Evolutionary conservation across 2,888 invertebrate genomes (phyloP).

Genomic region (Plebejus anna): DNA sequence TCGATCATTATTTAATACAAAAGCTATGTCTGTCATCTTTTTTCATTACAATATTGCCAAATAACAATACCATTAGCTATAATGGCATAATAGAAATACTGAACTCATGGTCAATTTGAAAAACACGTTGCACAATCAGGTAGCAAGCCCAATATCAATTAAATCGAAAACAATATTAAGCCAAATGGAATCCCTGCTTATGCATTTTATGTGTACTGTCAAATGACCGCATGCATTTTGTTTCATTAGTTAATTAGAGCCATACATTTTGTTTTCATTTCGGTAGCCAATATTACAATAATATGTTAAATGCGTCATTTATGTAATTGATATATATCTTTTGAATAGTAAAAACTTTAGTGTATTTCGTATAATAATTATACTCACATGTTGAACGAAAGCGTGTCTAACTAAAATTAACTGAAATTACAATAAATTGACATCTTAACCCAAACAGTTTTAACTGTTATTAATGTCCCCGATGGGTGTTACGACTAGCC

Average conservation of each 20-base stretch:
- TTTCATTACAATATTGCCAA: not conserved
- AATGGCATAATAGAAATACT: not conserved
- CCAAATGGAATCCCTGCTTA: conserved; percentile 25
- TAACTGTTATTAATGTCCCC: conserved; percentile 17
- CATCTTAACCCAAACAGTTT: not conserved
- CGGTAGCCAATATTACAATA: not conserved
- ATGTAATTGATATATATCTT: not conserved
- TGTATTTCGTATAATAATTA: not conserved
- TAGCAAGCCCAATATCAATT: conserved; percentile 24
- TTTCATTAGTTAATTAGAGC: conserved; percentile 7
- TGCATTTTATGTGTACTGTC: conserved; percentile 17
- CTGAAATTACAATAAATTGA: not conserved
- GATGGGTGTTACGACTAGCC: not conserved
- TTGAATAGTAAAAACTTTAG: not conserved
- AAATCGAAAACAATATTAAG: conserved; percentile 25
- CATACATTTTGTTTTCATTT: conserved; percentile 7
- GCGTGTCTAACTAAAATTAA: not conserved
- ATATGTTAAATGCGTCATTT: not conserved
- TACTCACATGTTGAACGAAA: not conserved
- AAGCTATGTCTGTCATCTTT: not conserved
- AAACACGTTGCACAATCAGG: conserved; percentile 19
- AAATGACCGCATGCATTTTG: conserved; percentile 9
- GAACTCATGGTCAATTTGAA: conserved; percentile 8
- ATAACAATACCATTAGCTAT: not conserved
- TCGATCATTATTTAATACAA: too few species aligned